Conservation (phyloP, 1,140 invertebrate species). For the Drosophila kurseongensis region DNA sequence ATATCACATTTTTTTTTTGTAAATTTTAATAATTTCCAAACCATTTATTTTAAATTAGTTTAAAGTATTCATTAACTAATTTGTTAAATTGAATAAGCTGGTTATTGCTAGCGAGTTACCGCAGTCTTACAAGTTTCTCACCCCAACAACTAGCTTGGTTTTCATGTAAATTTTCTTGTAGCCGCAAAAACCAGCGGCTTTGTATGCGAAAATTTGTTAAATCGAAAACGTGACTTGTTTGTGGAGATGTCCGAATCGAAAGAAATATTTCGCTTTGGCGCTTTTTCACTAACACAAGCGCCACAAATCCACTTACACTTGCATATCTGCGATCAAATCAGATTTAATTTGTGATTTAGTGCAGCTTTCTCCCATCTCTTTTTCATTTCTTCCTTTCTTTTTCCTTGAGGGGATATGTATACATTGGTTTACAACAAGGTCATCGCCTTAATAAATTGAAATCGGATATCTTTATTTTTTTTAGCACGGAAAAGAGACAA, state of each 20-base stretch:
- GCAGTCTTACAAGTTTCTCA: conserved; percentile 21
- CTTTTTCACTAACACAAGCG: conserved; percentile 11
- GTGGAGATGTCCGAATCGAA: conserved; percentile 39
- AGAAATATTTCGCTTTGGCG: conserved; percentile 36
- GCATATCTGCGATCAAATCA: conserved; percentile 49
- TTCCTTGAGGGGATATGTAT: conserved; percentile 1
- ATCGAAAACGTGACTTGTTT: conserved; percentile 81
- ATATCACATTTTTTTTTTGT: too few relatives aligned
- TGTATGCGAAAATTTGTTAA: conserved; percentile 81
- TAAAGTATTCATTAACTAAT: too few relatives aligned
- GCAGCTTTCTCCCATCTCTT: conserved; percentile 56
- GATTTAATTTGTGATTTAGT: conserved; percentile 58
- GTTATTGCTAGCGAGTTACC: neutral
- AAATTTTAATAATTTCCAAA: neutral
- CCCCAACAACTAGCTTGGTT: conserved; percentile 40
- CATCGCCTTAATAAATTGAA: conserved; percentile 70
- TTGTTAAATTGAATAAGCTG: too few relatives aligned
- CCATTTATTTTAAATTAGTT: neutral
- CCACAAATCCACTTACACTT: conserved; percentile 21
- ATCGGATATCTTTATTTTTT: conserved; percentile 79
- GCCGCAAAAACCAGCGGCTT: conserved; percentile 51
- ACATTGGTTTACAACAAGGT: conserved; percentile 70
- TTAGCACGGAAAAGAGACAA: conserved; percentile 25
- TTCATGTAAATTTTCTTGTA: conserved; percentile 75
- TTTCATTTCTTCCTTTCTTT: conserved; percentile 8